phyloP scores from a whole-genome alignment of 2,113 vertebrate genomes.

The Coracopsis vasa region DNA sequence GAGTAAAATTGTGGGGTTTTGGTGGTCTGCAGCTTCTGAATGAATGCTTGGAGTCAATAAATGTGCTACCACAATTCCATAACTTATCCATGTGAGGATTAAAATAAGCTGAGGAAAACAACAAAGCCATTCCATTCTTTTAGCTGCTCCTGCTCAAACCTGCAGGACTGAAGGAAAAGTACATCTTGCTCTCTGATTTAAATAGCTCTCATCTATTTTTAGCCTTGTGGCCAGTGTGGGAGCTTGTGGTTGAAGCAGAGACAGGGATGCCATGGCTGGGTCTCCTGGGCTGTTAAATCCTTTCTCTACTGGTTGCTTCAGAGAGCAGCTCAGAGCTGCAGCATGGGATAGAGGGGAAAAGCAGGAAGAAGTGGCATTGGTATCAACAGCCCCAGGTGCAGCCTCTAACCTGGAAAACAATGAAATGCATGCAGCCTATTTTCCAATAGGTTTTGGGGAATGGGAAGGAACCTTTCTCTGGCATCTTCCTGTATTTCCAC shows the following conservation, averaged over 20 bases:
- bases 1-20: slow-evolving; percentile 7
- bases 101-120: slow-evolving; percentile 33
- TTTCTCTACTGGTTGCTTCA: neutral
- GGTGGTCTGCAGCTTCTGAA: slow-evolving; percentile 2
- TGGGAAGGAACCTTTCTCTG: neutral
- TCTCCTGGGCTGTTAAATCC: neutral
- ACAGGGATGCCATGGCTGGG: neutral
- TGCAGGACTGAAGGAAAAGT: neutral
- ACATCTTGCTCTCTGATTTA: neutral
- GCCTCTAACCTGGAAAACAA: fast-evolving
- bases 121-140: slow-evolving; percentile 12
- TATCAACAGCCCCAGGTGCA: neutral
- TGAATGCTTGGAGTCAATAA: neutral
- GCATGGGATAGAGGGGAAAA: neutral
- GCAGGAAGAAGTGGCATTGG: neutral
- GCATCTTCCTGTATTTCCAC: neutral
- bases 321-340: neutral
- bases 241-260: neutral
- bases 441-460: neutral
- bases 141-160: neutral
- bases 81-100: slow-evolving; percentile 13
- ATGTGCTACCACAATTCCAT: slow-evolving; percentile 35
- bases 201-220: neutral
- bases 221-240: neutral
- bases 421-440: neutral